A percentile compares a stretch with the other conserved stretches of the same genome.
These are phyloP conservation scores for Macrotis lagotis DNA, from an alignment of 2,113 vertebrate genomes.

Conservation along the genomic window DNA sequence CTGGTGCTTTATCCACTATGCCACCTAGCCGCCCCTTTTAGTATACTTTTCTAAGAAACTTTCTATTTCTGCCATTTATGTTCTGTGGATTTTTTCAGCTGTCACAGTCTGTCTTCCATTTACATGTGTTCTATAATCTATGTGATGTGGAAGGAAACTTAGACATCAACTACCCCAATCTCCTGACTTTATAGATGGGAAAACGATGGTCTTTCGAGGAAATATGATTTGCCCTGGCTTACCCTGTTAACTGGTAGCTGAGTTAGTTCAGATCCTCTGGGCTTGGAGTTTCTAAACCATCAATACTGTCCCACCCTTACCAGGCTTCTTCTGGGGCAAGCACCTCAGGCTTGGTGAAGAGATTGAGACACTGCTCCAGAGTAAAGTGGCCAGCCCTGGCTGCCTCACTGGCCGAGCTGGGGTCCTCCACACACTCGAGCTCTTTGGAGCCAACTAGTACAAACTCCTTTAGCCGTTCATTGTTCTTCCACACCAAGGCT, in stretches of 20 bases:
- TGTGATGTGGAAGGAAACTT: too few species aligned
- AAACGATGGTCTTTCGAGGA: too few species aligned
- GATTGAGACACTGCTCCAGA: conserved; percentile 97
- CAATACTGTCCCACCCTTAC: conserved; percentile 80
- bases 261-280: not conserved
- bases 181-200: too few species aligned
- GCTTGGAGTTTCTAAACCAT: not conserved
- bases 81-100: not conserved
- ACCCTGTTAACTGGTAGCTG: too few species aligned
- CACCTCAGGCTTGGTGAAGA: conserved; percentile 98
- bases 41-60: not conserved
- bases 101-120: not conserved
- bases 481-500: conserved; percentile 98
- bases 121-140: not conserved
- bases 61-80: not conserved
- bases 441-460: conserved; percentile 97
- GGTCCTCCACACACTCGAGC: conserved; percentile 95
- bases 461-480: conserved; percentile 95
- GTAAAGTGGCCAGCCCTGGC: conserved; percentile 96
- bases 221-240: too few species aligned
- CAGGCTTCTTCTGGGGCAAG: conserved; percentile 98
- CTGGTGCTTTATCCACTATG: too few species aligned
- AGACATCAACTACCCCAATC: too few species aligned
- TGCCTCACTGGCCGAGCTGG: conserved; percentile 92
- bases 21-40: too few species aligned